Evolutionary conservation across 37 sponge, comb jelly and placozoan species (phyloP), one percentile per base, ranked within the genome.

Genomic region (Dysidea cf. avara): DNA sequence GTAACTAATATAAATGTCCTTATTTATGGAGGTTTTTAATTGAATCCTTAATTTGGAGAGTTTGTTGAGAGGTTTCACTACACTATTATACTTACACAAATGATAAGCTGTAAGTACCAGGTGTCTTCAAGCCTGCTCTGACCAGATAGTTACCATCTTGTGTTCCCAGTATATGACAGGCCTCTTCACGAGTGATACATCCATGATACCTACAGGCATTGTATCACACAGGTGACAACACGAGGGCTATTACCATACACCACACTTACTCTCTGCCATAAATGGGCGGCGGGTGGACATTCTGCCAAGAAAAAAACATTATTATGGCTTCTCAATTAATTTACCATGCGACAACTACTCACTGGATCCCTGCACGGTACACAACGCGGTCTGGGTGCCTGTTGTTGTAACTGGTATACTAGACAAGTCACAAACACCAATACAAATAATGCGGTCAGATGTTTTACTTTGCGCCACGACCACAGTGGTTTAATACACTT

Each of bases 251-350:
- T 58, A 60, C 63, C 3, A 7, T 56, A 50, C 17, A 40, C 7
- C 22, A 9, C 0, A 86, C 92, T 91, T 67, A 91, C 92, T 91
- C 92, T 31, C 64, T 35, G 71, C 92, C 92, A 79, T 86, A 91
- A 63, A 59, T 83, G 34, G 71, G 18, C 33, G 92, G 92, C 1
- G 68, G 47, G 35, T 76, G 77, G 20, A 54, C 37, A 7, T 71
- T 28, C 87, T 87, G 65, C 6, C 49, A 14, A 32, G 47, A 29
- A 29, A 16, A 46, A 51, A 36, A 53, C 51, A 43, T 43, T 43
- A 43, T 43, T 43, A 33, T 11, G 33, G 61, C 28, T 56, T 21
- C 57, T 43, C 9, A 43, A 43, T 43, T 25, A 43, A n/a, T n/a
- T 43, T 43, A 43, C 46, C 1, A 66, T 69, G 1, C 34, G 22